Evolutionary conservation across 2,113 vertebrate genomes (phyloP).

Genomic region (Eclectus roratus): DNA sequence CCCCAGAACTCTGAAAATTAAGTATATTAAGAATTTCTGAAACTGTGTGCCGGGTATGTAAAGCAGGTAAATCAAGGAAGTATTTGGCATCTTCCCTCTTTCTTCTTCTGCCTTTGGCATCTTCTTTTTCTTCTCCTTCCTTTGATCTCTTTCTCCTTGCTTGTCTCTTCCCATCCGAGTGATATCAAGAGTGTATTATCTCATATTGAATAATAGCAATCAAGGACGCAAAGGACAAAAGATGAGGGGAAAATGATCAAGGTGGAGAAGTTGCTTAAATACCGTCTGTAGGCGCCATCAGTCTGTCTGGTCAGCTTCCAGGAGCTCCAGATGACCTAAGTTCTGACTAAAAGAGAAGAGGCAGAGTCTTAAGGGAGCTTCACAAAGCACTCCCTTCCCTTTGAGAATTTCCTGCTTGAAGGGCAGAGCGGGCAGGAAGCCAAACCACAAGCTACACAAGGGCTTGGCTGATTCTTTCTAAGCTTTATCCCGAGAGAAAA

Average conservation of each 20-base stretch:
- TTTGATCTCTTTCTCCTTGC: slow-evolving; percentile 52
- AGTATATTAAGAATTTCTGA: background rate
- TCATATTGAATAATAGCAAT: slow-evolving; percentile 25
- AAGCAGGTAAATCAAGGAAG: slow-evolving; percentile 34
- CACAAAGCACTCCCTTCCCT: slow-evolving; percentile 8
- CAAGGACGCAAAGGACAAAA: slow-evolving; percentile 33
- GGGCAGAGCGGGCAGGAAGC: slow-evolving; percentile 2
- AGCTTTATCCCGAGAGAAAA: slow-evolving; percentile 1
- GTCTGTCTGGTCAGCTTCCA: slow-evolving; percentile 15
- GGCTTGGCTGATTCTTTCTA: background rate
- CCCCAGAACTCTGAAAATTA: background rate
- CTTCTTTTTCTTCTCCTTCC: slow-evolving; percentile 44
- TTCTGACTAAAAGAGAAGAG: background rate
- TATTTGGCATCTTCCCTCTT: slow-evolving; percentile 27
- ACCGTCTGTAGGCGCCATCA: slow-evolving; percentile 20
- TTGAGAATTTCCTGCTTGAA: slow-evolving; percentile 35
- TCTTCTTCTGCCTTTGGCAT: slow-evolving; percentile 57
- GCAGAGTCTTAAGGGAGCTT: background rate
- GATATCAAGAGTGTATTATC: slow-evolving; percentile 39
- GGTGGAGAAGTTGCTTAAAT: slow-evolving; percentile 44
- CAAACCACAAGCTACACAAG: slow-evolving; percentile 9
- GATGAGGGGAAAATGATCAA: slow-evolving; percentile 51
- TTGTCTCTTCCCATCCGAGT: slow-evolving; percentile 49
- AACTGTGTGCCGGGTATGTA: background rate
- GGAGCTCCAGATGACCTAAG: background rate